Conservation (phyloP, 2,797 vertebrate genomes). For the Aulostomus chinensis region DNA sequence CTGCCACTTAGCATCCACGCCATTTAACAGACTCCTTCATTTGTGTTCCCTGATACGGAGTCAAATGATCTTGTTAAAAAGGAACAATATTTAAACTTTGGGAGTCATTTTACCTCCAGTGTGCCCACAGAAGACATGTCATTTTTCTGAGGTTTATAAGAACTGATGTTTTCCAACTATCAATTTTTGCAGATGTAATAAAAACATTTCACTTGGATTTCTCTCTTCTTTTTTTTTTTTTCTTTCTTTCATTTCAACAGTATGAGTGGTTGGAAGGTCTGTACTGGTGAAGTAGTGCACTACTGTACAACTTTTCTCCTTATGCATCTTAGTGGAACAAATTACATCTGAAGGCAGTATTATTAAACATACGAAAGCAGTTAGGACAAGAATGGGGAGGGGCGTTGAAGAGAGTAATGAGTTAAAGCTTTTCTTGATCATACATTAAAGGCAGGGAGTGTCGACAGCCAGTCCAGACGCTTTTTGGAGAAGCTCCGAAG, state of each 20-base stretch:
- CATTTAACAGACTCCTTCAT: too few relatives aligned
- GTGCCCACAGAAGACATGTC: not conserved
- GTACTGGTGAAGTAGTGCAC: constrained; percentile 29
- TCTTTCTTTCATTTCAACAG: not conserved
- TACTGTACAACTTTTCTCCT: constrained; percentile 52
- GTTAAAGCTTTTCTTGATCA: constrained; percentile 78
- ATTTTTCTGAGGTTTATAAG: not conserved
- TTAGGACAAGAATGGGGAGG: constrained; percentile 75
- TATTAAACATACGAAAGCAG: constrained; percentile 79
- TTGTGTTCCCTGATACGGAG: too few relatives aligned
- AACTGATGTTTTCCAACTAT: constrained; percentile 6
- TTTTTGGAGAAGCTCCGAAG: constrained; percentile 72
- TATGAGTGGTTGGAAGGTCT: constrained; percentile 13
- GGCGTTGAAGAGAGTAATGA: constrained; percentile 69
- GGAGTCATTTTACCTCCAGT: too few relatives aligned
- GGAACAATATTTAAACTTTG: too few relatives aligned
- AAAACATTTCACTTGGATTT: constrained; percentile 24
- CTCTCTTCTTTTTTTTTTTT: not conserved
- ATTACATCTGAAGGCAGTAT: constrained; percentile 72
- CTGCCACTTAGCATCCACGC: too few relatives aligned
- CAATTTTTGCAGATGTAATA: constrained; percentile 29
- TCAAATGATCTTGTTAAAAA: too few relatives aligned
- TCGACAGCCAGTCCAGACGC: constrained; percentile 71
- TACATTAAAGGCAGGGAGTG: constrained; percentile 78
- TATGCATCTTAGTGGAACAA: constrained; percentile 74